A percentile compares a stretch with the other conserved stretches of the same genome.
These are phyloP conservation scores for Corythoichthys haematopterus DNA, from an alignment of 2,113 vertebrate genomes.

Conservation along the genomic window DNA sequence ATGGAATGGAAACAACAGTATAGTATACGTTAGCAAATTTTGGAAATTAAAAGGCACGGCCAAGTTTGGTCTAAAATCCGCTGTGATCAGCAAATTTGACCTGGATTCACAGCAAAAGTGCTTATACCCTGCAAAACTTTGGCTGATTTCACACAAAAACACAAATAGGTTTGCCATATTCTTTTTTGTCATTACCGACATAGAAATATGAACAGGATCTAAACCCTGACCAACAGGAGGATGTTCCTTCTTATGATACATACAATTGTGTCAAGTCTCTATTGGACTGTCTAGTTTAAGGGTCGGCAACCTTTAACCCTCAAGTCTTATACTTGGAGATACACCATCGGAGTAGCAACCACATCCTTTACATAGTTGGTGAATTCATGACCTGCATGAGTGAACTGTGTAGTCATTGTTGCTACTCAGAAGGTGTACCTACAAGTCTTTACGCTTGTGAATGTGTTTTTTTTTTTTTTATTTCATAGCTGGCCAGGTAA, in stretches of 20 bases:
- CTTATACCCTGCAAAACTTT: slow-evolving; percentile 32
- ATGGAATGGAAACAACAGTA: slow-evolving; percentile 15
- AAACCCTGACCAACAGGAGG: slow-evolving; percentile 42
- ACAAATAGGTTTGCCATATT: slow-evolving; percentile 6
- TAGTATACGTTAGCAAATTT: slow-evolving; percentile 13
- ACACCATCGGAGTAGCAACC: too few species aligned
- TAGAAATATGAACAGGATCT: slow-evolving; percentile 20
- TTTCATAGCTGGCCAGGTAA: neutral
- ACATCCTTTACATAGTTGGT: too few species aligned
- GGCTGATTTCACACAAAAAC: slow-evolving; percentile 17
- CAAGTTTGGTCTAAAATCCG: slow-evolving; percentile 37
- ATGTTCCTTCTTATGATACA: neutral
- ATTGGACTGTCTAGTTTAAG: neutral
- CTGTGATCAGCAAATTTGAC: slow-evolving; percentile 13
- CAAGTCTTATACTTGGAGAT: too few species aligned
- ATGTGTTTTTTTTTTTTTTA: too few species aligned
- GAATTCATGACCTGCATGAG: too few species aligned
- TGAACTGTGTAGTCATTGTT: too few species aligned
- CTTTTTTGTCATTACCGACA: neutral
- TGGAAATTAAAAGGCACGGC: slow-evolving; percentile 46
- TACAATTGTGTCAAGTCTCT: neutral
- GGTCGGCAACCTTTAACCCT: too few species aligned
- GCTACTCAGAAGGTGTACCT: too few species aligned
- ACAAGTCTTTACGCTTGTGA: too few species aligned
- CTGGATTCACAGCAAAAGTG: slow-evolving; percentile 29